A percentile compares a stretch with the other conserved stretches of the same genome.
Conservation (phyloP, 2,797 vertebrate genomes). For the Hippopotamyrus pictus region DNA sequence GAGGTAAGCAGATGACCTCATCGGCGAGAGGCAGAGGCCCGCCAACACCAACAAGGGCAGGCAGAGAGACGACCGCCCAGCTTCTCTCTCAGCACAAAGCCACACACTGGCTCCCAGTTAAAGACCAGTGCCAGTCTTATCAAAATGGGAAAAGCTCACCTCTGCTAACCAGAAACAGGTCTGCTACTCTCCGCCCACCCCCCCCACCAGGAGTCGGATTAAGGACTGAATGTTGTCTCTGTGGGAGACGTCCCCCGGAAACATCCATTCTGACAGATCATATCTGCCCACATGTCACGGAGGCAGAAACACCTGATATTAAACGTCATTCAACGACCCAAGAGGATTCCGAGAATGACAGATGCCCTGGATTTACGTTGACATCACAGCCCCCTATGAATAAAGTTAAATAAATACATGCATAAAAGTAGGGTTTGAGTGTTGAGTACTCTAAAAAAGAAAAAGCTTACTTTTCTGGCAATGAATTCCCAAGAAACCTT, state of each 20-base stretch:
- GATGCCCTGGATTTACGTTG: neutral
- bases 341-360: neutral
- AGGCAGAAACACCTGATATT: neutral
- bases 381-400: neutral
- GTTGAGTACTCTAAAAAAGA: neutral
- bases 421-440: neutral
- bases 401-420: neutral
- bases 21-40: neutral
- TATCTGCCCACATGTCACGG: neutral
- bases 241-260: neutral
- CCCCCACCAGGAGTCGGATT: neutral
- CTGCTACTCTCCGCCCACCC: neutral
- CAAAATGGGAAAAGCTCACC: neutral
- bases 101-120: neutral
- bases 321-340: neutral
- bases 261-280: neutral
- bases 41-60: neutral
- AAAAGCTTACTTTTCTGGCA: conserved; percentile 79
- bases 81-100: neutral
- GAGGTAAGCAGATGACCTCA: neutral
- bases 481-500: conserved; percentile 73
- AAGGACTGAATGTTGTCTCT: neutral
- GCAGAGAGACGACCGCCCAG: neutral
- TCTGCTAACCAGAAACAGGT: neutral
- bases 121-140: neutral